Evolutionary conservation across 2,113 vertebrate species (phyloP).

Genomic region (Tupaia chinensis): DNA sequence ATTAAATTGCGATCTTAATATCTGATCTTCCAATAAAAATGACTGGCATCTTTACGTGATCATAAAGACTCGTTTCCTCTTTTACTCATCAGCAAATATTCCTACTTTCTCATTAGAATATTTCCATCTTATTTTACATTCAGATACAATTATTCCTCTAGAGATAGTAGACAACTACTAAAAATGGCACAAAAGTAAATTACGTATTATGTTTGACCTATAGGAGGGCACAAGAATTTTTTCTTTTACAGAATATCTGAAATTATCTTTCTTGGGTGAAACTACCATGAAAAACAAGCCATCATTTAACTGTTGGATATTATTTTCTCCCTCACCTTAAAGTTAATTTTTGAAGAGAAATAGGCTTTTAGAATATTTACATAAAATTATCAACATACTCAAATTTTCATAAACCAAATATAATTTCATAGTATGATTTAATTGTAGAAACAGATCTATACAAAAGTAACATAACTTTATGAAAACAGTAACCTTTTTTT

Average conservation of each 20-base stretch:
- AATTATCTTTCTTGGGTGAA: not conserved
- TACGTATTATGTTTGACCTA: not conserved
- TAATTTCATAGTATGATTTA: not conserved
- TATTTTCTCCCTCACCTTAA: not conserved
- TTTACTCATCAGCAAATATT: not conserved
- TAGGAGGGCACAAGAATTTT: not conserved
- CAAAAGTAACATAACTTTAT: not conserved
- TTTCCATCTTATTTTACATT: slow-evolving; percentile 21
- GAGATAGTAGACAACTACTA: not conserved
- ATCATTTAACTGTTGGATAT: not conserved
- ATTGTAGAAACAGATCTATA: slow-evolving; percentile 20
- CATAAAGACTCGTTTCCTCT: not conserved
- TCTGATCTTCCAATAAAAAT: slow-evolving; percentile 17
- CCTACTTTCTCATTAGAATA: not conserved
- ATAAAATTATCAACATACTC: not conserved
- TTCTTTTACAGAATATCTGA: not conserved
- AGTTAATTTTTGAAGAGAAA: not conserved
- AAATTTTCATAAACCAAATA: not conserved
- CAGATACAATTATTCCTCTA: not conserved
- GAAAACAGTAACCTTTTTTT: not conserved
- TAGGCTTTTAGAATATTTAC: not conserved
- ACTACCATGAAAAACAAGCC: not conserved
- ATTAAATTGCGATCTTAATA: not conserved
- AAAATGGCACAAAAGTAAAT: not conserved
- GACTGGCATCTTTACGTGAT: not conserved